Conservation (phyloP, 2,888 invertebrate species). For the Malacosoma neustria region DNA sequence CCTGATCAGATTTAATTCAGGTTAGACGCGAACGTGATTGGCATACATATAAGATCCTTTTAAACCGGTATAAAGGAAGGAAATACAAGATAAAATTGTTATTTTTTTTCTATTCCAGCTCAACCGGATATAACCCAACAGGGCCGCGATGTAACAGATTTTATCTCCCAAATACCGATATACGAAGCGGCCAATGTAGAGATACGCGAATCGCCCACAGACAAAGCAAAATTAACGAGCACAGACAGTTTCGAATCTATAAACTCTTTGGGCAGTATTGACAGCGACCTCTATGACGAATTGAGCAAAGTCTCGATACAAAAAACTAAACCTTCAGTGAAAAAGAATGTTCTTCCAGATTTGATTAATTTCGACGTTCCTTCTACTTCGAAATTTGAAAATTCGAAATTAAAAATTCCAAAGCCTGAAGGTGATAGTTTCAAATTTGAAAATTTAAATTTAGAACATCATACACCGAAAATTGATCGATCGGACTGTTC, state of each 20-base stretch:
- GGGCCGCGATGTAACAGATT: slow-evolving; percentile 35
- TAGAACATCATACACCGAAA: no score
- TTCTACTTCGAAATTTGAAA: slow-evolving; percentile 39
- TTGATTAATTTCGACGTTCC: slow-evolving; percentile 57
- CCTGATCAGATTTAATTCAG: no score
- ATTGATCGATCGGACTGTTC: no score
- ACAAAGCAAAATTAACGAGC: slow-evolving; percentile 20
- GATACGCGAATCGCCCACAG: slow-evolving; percentile 30
- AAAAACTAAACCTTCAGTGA: slow-evolving; percentile 33
- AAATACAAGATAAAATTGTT: no score
- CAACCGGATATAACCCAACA: slow-evolving; percentile 15
- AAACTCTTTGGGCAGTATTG: slow-evolving; percentile 50
- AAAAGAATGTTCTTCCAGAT: slow-evolving; percentile 50
- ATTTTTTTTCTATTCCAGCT: slow-evolving; percentile 16
- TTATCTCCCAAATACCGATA: slow-evolving; percentile 56
- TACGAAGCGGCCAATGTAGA: slow-evolving; percentile 56
- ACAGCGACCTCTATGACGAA: slow-evolving; percentile 54
- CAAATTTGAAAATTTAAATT: neutral
- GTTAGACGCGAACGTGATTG: no score
- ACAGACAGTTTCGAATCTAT: slow-evolving; percentile 52
- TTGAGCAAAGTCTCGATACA: slow-evolving; percentile 44
- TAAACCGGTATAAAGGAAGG: no score
- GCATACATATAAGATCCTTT: no score
- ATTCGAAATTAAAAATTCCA: slow-evolving; percentile 40
- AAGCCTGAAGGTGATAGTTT: neutral